These are phyloP conservation scores for Zaprionus nigranus DNA, from an alignment of 1,140 invertebrate species.

Conservation along the genomic window DNA sequence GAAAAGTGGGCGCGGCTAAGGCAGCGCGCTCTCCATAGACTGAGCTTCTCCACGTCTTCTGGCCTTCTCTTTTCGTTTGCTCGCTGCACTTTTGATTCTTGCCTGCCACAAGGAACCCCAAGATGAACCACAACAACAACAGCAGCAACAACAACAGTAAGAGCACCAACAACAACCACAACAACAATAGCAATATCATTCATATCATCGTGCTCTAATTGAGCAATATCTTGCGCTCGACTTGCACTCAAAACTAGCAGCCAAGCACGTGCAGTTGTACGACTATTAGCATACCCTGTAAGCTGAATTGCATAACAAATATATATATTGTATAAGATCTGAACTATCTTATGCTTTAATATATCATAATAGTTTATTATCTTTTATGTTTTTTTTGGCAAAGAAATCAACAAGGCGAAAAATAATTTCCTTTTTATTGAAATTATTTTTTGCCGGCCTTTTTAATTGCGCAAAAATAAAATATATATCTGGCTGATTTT, in stretches of 20 bases:
- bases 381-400: too few relatives aligned
- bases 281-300: neutral
- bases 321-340: neutral
- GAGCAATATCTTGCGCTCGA: conserved; percentile 33
- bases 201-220: conserved; percentile 43
- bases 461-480: neutral
- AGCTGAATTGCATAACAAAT: too few relatives aligned
- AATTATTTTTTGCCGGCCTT: neutral
- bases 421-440: neutral
- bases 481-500: neutral
- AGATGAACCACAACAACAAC: neutral
- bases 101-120: conserved; percentile 21
- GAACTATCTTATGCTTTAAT: neutral
- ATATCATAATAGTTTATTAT: too few relatives aligned
- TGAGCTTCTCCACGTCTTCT: neutral
- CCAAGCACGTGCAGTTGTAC: conserved; percentile 4
- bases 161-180: neutral
- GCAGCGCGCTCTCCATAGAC: conserved; percentile 16
- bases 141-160: conserved; percentile 3
- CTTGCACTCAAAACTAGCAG: conserved; percentile 22
- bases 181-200: conserved; percentile 11
- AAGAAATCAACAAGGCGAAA: neutral
- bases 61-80: neutral
- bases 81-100: conserved; percentile 49
- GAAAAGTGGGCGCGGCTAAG: conserved; percentile 44